These are phyloP conservation scores for Rhynchonycteris naso DNA, from an alignment of 2,797 vertebrate genomes.

Conservation along the genomic window DNA sequence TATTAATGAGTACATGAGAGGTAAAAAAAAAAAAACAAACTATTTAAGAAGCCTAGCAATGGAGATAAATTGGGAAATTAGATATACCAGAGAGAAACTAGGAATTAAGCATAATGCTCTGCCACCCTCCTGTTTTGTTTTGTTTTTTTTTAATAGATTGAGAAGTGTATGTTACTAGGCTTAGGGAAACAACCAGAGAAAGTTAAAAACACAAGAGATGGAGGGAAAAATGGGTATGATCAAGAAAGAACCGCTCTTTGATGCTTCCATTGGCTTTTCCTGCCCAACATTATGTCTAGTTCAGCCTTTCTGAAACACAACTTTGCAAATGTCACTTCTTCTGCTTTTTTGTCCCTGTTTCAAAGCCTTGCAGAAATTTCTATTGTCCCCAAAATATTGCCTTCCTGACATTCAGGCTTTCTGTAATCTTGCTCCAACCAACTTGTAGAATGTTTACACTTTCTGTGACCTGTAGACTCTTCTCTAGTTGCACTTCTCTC, in stretches of 20 bases:
- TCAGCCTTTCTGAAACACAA: background rate
- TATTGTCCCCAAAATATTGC: background rate
- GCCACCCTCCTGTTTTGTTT: too few species aligned
- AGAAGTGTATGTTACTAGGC: background rate
- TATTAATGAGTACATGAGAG: background rate
- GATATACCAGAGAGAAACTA: background rate
- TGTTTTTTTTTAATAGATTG: background rate
- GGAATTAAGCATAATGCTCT: background rate
- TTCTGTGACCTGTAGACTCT: background rate
- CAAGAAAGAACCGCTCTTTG: background rate
- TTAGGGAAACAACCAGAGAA: background rate
- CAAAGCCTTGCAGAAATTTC: conserved; percentile 17
- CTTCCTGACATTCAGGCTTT: background rate
- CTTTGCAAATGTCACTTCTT: background rate
- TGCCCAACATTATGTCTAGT: background rate
- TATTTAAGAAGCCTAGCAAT: background rate
- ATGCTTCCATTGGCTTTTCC: background rate
- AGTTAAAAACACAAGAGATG: background rate
- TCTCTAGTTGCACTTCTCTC: background rate
- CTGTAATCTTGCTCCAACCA: background rate
- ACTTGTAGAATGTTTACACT: background rate
- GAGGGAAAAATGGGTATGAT: background rate
- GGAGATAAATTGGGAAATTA: background rate
- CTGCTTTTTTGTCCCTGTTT: background rate
- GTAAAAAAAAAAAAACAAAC: too few species aligned